Evolutionary conservation across 92 coral and sea anemone genomes (phyloP).

Genomic region (Epizoanthus scotinus): DNA sequence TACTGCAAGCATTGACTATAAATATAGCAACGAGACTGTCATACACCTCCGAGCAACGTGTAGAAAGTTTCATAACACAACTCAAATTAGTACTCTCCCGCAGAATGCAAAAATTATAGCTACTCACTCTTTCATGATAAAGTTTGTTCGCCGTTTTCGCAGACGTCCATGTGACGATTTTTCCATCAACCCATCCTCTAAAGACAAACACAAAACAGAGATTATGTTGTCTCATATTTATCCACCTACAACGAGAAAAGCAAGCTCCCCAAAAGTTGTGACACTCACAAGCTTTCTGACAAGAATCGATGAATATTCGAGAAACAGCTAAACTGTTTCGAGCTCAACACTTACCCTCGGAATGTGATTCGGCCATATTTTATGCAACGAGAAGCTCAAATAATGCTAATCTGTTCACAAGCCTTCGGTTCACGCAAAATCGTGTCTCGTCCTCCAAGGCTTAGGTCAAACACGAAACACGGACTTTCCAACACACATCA

Average conservation of each 20-base stretch:
- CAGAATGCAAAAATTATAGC: no score
- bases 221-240: neutral
- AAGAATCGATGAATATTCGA: constrained; percentile 3
- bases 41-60: neutral
- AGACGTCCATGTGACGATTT: constrained; percentile 97
- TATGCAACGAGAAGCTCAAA: constrained; percentile 2
- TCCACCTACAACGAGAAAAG: constrained; percentile 1
- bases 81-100: neutral
- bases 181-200: constrained; percentile 74
- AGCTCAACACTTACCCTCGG: constrained; percentile 14
- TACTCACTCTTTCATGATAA: constrained; percentile 90
- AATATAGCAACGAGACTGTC: neutral
- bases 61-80: constrained; percentile 3
- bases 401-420: neutral
- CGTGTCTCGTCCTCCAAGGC: neutral
- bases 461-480: constrained; percentile 15
- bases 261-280: neutral
- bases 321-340: neutral
- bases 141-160: constrained; percentile 80
- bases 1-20: neutral
- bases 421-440: constrained; percentile 6
- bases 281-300: neutral
- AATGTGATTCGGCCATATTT: constrained; percentile 35
- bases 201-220: neutral
- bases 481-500: constrained; percentile 37